A percentile compares a stretch with the other conserved stretches of the same genome.
Conservation (phyloP, 92 coral and sea anemone species). For the Parazoanthus atlanticus region DNA sequence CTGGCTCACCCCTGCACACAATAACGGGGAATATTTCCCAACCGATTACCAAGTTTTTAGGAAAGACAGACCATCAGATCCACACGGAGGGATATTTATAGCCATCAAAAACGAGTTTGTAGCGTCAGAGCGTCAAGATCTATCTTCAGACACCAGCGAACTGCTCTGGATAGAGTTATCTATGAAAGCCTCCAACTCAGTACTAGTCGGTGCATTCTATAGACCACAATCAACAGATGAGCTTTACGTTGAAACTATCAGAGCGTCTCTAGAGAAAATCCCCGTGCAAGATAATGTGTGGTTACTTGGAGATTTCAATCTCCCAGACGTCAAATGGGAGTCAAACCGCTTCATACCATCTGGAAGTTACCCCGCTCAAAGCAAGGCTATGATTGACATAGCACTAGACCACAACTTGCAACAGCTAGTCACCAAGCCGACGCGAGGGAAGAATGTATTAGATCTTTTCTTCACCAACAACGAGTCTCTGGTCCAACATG, state of each 20-base stretch:
- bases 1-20: slow-evolving; percentile 33
- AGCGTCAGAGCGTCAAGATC: slow-evolving; percentile 1
- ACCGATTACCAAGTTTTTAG: slow-evolving; percentile 21
- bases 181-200: neutral
- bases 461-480: slow-evolving; percentile 44
- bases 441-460: slow-evolving; percentile 46
- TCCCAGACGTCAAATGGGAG: slow-evolving; percentile 19
- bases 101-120: neutral
- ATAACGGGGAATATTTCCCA: slow-evolving; percentile 1
- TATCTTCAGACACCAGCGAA: neutral
- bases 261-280: slow-evolving; percentile 26
- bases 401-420: neutral
- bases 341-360: too few species aligned
- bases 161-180: slow-evolving; percentile 29
- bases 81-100: slow-evolving; percentile 34
- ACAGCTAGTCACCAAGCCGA: slow-evolving; percentile 44
- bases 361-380: neutral
- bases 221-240: slow-evolving; percentile 38
- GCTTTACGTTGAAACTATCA: neutral
- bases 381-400: neutral
- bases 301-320: slow-evolving; percentile 34
- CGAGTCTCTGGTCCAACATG: neutral
- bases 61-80: slow-evolving; percentile 37
- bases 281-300: neutral
- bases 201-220: slow-evolving; percentile 34